Base-by-base conservation (phyloP, 2,888 invertebrate genomes). In the Dascillus cervinus region DNA sequence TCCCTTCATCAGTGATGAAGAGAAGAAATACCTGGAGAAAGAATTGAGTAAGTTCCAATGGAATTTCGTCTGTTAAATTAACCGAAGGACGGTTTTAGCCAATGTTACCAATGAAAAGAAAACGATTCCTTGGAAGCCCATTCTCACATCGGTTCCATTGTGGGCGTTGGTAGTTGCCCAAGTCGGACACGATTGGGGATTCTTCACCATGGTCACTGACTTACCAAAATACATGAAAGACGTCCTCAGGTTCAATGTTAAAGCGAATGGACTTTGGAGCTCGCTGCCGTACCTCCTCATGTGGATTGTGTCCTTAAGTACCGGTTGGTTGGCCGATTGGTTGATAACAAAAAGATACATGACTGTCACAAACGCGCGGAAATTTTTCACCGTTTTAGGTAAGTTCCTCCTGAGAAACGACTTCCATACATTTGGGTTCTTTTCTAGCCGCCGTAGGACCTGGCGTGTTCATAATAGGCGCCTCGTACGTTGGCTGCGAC, bases 121-220 rank as follows among this genome's bases (percentile, higher is more conserved):
- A 12, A 11, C n/a, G 2, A 37, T 40, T 10, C 40, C 40, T 11
- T 86, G 85, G 83, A 72, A 68, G 47, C 69, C 70, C 0, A 81
- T 87, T 26, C 62, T 82, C n/a, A 79, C 69, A 34, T 84, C 79
- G 1, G 67, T 75, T 2, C 82, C 85, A 0, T 65, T 86, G 31
- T 78, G 82, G 73, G 84, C 84, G 0, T 56, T 86, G 11, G 75
- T 85, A 5, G 73, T 73, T 25, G 85, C 85, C 39, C 82, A 83
- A 69, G 67, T 77, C 38, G 77, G 77, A 2, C 80, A 80, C 57
- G 78, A 79, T 50, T 82, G 78, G 74, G 79, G 79, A 2, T 77
- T 80, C 53, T 80, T 77, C 56, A 79, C 79, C 3, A 76, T 82
- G 73, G 73, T 80, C 11, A 79, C 79, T 1, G 79, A 81, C 51